A percentile compares a stretch with the other conserved stretches of the same genome.
phyloP scores from a whole-genome alignment of 2,113 vertebrate genomes.

The Nicator chloris region DNA sequence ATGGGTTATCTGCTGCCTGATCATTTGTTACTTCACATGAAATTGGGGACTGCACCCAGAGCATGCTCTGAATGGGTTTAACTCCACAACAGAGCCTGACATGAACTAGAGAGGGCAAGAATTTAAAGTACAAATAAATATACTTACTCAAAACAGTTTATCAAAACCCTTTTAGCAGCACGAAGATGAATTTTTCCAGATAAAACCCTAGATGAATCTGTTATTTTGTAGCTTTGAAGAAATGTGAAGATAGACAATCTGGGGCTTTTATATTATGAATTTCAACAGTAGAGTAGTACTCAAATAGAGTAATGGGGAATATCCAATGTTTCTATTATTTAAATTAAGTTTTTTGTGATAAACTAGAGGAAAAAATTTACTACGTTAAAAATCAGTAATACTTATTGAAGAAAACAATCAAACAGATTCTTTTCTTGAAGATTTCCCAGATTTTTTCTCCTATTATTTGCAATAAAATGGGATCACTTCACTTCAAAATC shows the following conservation, averaged over 20 bases:
- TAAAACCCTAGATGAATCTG: neutral
- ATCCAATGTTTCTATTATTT: neutral
- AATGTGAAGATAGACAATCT: neutral
- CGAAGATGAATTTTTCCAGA: neutral
- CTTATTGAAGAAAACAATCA: neutral
- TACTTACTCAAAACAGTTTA: neutral
- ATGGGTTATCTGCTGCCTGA: neutral
- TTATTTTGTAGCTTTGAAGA: neutral
- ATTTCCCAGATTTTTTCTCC: neutral
- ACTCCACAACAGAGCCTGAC: neutral
- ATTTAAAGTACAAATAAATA: neutral
- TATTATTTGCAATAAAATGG: neutral
- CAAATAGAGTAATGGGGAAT: neutral
- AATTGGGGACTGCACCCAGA: neutral
- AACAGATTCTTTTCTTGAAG: neutral
- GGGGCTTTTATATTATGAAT: neutral
- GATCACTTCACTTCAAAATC: neutral
- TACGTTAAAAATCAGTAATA: neutral
- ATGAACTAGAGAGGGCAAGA: neutral
- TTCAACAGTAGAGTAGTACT: neutral
- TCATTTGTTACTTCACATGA: neutral
- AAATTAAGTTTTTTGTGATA: neutral
- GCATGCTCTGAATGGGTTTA: neutral
- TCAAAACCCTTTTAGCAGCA: neutral
- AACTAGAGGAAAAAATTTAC: neutral